Percentiles rank a stretch among this genome's conserved stretches.
These are phyloP conservation scores for Gymnothorax javanicus DNA, from an alignment of 2,797 vertebrate genomes.

Conservation along the genomic window DNA sequence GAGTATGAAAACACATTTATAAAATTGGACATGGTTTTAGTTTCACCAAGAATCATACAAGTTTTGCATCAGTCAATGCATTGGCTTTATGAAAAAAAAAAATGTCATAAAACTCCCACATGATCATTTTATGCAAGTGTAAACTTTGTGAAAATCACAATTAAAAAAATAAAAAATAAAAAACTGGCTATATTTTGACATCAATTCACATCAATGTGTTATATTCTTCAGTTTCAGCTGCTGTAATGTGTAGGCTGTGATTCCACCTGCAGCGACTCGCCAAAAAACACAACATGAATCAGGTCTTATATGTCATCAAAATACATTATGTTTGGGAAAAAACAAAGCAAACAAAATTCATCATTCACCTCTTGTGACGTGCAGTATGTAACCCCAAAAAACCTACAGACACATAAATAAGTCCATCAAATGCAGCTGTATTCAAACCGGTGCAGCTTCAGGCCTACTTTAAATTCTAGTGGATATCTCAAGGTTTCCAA, in stretches of 20 bases:
- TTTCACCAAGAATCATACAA: background rate
- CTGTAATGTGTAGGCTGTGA: background rate
- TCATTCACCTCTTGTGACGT: background rate
- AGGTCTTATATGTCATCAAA: background rate
- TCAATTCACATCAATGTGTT: slow-evolving; percentile 14
- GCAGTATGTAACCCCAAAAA: background rate
- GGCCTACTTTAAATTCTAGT: no score
- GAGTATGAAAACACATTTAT: background rate
- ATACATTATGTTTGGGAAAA: background rate
- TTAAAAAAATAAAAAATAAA: background rate
- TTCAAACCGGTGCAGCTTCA: no score
- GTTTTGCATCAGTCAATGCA: background rate
- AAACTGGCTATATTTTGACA: slow-evolving; percentile 44
- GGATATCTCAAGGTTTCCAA: no score
- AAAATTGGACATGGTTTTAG: background rate
- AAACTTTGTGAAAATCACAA: background rate
- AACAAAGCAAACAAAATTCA: slow-evolving; percentile 6
- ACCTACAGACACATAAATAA: no score
- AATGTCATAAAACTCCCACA: background rate
- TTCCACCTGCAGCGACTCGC: background rate
- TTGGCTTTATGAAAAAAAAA: background rate
- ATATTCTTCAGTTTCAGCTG: slow-evolving; percentile 23
- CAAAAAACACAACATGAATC: background rate
- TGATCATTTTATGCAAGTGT: background rate
- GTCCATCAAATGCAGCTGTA: no score